These are phyloP conservation scores for Pterocles burchelli DNA, from an alignment of 2,113 vertebrate genomes.

Conservation along the genomic window DNA sequence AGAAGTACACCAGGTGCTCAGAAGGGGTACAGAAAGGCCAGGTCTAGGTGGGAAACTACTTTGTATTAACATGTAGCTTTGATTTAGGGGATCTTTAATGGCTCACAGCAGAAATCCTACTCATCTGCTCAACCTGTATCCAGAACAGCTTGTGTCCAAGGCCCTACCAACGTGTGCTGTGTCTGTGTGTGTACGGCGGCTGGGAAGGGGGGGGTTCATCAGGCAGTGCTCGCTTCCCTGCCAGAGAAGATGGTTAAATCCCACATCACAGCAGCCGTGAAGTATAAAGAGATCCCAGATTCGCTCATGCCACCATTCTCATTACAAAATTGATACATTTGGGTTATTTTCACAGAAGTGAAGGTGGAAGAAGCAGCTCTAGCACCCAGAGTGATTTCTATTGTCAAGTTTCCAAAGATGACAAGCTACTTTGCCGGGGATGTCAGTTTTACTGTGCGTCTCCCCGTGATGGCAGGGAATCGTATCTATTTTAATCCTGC, in stretches of 20 bases:
- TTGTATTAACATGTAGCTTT: neutral
- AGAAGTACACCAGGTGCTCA: neutral
- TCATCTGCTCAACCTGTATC: neutral
- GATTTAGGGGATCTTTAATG: neutral
- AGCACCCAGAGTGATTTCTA: neutral
- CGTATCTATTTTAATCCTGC: neutral
- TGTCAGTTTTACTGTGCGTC: neutral
- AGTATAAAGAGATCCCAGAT: neutral
- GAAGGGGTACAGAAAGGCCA: neutral
- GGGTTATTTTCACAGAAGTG: neutral
- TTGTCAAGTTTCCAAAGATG: neutral
- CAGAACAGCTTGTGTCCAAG: neutral
- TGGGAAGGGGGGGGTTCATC: neutral
- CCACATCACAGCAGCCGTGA: neutral
- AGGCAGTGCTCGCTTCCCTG: neutral
- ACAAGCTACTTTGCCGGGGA: neutral
- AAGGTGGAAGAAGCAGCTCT: neutral
- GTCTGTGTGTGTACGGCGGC: neutral
- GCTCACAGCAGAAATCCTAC: neutral
- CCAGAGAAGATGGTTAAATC: neutral
- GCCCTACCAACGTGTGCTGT: fast-evolving
- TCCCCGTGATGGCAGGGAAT: neutral
- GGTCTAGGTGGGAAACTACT: neutral
- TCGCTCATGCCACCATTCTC: neutral
- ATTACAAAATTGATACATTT: neutral